A percentile compares a stretch with the other conserved stretches of the same genome.
phyloP scores from a whole-genome alignment of 2,113 vertebrate genomes.

The Osmerus mordax region DNA sequence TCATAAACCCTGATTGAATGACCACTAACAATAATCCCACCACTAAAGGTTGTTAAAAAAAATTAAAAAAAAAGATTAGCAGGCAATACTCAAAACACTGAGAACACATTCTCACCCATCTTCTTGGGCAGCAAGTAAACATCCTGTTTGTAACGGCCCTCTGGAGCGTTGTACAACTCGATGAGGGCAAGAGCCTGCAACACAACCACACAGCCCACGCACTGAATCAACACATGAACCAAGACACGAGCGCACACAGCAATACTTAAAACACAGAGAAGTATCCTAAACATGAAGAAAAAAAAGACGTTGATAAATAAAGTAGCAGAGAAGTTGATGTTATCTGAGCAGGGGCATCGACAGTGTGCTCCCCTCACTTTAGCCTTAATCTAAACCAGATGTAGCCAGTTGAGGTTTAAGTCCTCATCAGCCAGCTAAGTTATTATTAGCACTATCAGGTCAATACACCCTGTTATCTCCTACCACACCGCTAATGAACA shows the following conservation, averaged over 20 bases:
- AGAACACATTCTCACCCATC: constrained; percentile 81
- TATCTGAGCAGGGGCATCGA: no score
- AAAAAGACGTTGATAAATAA: no score
- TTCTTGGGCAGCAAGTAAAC: constrained; percentile 98
- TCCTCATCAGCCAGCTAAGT: not conserved
- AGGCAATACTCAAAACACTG: constrained; percentile 11
- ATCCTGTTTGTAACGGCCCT: constrained; percentile 96
- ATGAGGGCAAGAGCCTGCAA: constrained; percentile 90
- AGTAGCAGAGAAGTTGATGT: no score
- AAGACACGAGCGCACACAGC: not conserved
- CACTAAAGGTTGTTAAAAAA: no score
- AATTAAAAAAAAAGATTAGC: not conserved
- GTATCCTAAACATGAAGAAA: no score
- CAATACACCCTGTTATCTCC: not conserved
- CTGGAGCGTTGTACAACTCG: constrained; percentile 93
- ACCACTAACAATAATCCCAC: no score
- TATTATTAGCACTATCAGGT: constrained; percentile 3
- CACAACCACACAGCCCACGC: constrained; percentile 26
- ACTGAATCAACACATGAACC: not conserved
- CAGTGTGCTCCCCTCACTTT: not conserved
- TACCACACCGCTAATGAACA: not conserved
- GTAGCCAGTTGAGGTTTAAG: not conserved
- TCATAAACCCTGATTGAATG: no score
- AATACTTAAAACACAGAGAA: not conserved
- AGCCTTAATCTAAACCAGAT: not conserved